Conservation (phyloP, 2,113 vertebrate genomes). For the Hydropotes inermis region DNA sequence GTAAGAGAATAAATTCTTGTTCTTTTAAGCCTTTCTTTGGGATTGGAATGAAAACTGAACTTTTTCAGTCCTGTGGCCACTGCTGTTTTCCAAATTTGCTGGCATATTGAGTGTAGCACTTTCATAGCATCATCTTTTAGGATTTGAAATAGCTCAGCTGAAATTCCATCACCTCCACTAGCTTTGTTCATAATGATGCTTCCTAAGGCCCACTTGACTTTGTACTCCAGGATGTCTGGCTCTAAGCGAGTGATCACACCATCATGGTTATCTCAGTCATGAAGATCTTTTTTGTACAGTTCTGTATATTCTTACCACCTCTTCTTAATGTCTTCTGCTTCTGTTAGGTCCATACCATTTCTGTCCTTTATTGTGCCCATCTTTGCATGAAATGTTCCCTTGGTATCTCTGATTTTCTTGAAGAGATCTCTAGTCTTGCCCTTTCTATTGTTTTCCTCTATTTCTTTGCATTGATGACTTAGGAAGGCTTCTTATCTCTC, state of each 20-base stretch:
- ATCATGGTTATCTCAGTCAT: neutral
- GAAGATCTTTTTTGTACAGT: neutral
- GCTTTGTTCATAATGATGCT: neutral
- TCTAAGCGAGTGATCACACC: neutral
- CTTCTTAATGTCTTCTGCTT: neutral
- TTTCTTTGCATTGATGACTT: neutral
- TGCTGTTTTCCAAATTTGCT: neutral
- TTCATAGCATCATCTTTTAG: neutral
- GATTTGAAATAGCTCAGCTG: neutral
- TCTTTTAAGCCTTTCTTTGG: neutral
- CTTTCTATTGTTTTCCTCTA: neutral
- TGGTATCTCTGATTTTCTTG: neutral
- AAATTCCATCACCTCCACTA: neutral
- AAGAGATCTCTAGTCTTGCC: neutral
- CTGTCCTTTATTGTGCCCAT: neutral
- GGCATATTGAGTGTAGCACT: neutral
- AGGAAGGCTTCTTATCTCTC: neutral
- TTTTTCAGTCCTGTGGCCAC: neutral
- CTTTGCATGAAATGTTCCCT: neutral
- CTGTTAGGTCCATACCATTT: neutral
- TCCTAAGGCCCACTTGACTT: neutral
- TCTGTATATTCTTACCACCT: neutral
- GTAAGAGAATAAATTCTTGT: neutral
- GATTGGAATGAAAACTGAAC: neutral
- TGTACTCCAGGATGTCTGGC: neutral